phyloP scores from a whole-genome alignment of 2,113 vertebrate genomes.

The Beaufortia kweichowensis region DNA sequence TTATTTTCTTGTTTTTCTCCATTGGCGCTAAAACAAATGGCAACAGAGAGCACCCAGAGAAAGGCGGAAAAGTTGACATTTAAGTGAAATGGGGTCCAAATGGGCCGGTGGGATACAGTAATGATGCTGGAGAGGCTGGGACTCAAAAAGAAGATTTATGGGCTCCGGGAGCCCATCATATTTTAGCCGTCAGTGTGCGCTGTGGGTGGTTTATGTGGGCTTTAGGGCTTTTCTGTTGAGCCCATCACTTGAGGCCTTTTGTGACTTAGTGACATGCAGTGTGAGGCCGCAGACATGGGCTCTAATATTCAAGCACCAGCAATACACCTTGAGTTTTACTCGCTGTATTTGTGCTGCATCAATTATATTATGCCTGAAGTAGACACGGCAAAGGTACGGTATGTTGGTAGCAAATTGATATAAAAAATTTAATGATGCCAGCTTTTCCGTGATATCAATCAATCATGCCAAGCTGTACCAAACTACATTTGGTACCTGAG shows the following conservation, averaged over 20 bases:
- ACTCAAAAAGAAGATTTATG: constrained; percentile 79
- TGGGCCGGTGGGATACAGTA: constrained; percentile 72
- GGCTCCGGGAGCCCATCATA: constrained; percentile 72
- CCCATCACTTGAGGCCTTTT: constrained; percentile 66
- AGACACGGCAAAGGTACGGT: not conserved
- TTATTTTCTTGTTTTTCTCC: constrained; percentile 65
- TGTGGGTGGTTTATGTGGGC: constrained; percentile 76
- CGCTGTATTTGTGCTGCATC: constrained; percentile 13
- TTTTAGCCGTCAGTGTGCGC: constrained; percentile 75
- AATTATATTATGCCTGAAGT: not conserved
- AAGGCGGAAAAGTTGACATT: constrained; percentile 76
- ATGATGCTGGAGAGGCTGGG: constrained; percentile 70
- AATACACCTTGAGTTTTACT: constrained; percentile 22
- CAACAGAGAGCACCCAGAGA: constrained; percentile 60
- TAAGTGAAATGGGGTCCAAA: constrained; percentile 78
- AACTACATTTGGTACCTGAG: no score
- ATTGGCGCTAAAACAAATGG: constrained; percentile 72
- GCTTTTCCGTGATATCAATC: no score
- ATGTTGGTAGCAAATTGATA: no score
- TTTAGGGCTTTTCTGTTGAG: constrained; percentile 73
- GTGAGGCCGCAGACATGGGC: constrained; percentile 57
- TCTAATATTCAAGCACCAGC: constrained; percentile 50
- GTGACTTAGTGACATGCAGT: constrained; percentile 66
- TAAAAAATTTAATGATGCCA: no score
- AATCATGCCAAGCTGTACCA: no score